These are phyloP conservation scores for Sardinella longiceps DNA, from an alignment of 2,797 vertebrate genomes.

Conservation along the genomic window DNA sequence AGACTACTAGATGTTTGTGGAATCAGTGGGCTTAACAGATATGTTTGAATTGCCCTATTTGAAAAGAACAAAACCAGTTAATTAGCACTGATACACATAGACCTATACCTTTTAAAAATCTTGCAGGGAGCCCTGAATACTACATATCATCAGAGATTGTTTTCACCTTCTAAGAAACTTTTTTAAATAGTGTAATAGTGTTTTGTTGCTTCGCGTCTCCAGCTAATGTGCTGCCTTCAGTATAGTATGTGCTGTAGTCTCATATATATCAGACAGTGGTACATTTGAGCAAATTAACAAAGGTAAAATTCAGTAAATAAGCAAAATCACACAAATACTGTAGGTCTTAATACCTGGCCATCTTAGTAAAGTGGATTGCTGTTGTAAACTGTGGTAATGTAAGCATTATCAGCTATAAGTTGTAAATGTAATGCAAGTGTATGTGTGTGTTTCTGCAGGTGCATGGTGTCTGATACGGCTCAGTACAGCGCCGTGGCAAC, in stretches of 20 bases:
- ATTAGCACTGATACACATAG: no score
- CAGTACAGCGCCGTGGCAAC: constrained; percentile 93
- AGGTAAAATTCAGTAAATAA: background rate
- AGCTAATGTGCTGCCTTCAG: no score
- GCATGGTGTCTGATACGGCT: constrained; percentile 85
- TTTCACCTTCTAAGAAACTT: background rate
- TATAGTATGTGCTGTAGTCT: background rate
- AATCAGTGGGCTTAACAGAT: no score
- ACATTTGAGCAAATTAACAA: background rate
- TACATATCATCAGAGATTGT: background rate
- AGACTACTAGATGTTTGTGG: no score
- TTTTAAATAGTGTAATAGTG: background rate
- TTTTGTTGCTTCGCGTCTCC: no score
- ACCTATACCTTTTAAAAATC: background rate
- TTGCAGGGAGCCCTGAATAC: background rate
- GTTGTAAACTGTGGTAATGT: no score
- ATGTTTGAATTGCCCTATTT: no score
- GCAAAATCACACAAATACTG: background rate
- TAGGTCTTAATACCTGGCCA: background rate
- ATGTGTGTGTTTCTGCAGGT: constrained; percentile 69
- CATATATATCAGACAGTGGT: background rate
- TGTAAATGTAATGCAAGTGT: background rate
- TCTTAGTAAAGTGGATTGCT: background rate
- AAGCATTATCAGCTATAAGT: background rate
- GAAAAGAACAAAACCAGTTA: no score